Evolutionary conservation across 2,113 vertebrate genomes (phyloP).

Genomic region (Lagenorhynchus albirostris): DNA sequence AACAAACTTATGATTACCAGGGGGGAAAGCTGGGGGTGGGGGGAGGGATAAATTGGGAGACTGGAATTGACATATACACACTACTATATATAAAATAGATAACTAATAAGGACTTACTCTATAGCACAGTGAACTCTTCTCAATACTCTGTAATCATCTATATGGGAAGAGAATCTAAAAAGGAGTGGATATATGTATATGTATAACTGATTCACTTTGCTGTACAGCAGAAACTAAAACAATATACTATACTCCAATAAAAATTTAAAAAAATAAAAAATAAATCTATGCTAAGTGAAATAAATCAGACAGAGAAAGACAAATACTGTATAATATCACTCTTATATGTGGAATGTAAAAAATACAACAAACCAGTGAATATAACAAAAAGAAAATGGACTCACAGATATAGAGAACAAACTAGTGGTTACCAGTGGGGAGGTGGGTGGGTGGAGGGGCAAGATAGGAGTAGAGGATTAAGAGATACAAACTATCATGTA

Average conservation of each 20-base stretch:
- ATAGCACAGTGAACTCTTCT: background rate
- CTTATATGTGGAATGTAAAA: background rate
- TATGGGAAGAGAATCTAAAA: background rate
- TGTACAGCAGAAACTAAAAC: too few species aligned
- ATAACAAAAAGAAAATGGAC: background rate
- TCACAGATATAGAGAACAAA: background rate
- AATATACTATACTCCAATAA: background rate
- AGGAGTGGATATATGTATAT: background rate
- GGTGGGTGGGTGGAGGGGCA: background rate
- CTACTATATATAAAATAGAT: background rate
- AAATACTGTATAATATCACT: background rate
- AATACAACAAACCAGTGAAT: background rate
- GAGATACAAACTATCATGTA: background rate
- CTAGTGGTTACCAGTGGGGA: background rate
- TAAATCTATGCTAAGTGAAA: background rate
- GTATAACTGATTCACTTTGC: background rate
- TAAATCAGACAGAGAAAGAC: background rate
- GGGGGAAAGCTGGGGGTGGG: background rate
- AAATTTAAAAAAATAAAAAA: background rate
- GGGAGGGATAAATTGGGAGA: background rate
- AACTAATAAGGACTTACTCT: background rate
- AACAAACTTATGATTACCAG: background rate
- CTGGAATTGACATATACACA: background rate
- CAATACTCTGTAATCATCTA: background rate
- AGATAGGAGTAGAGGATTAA: background rate